These are phyloP conservation scores for Athalia circularis DNA, from an alignment of 2,888 invertebrate species.

Conservation along the genomic window DNA sequence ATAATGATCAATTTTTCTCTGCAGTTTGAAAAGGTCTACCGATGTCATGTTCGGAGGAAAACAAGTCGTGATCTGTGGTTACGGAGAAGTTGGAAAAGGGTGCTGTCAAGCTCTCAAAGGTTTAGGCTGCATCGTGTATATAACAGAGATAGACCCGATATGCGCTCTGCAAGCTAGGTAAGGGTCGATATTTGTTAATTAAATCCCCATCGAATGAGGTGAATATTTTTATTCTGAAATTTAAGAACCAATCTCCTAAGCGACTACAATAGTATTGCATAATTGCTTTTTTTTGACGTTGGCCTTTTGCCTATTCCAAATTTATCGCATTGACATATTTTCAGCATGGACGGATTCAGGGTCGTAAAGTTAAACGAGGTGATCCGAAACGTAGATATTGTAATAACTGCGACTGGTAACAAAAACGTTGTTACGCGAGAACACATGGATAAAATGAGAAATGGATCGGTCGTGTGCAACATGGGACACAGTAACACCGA, in stretches of 20 bases:
- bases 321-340: slow-evolving; percentile 51
- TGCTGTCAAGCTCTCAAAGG: slow-evolving; percentile 97
- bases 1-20: slow-evolving; percentile 9
- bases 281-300: not conserved
- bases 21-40: slow-evolving; percentile 89
- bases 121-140: slow-evolving; percentile 93
- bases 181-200: slow-evolving; percentile 48
- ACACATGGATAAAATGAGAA: slow-evolving; percentile 98
- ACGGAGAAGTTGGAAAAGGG: slow-evolving; percentile 98
- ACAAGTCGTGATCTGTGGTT: slow-evolving; percentile 96
- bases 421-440: slow-evolving; percentile 97
- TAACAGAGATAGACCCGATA: slow-evolving; percentile 98
- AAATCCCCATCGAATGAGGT: too few species aligned
- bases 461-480: slow-evolving; percentile 95
- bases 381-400: slow-evolving; percentile 93
- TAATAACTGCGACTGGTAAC: slow-evolving; percentile 98
- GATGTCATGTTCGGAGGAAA: slow-evolving; percentile 99
- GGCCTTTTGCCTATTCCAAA: too few species aligned
- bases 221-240: too few species aligned
- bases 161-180: slow-evolving; percentile 96
- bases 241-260: not conserved
- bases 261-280: not conserved
- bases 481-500: slow-evolving; percentile 99
- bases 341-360: slow-evolving; percentile 96
- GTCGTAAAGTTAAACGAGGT: slow-evolving; percentile 97